Evolutionary conservation across 2,113 vertebrate genomes (phyloP).

Genomic region (Guaruba guarouba): DNA sequence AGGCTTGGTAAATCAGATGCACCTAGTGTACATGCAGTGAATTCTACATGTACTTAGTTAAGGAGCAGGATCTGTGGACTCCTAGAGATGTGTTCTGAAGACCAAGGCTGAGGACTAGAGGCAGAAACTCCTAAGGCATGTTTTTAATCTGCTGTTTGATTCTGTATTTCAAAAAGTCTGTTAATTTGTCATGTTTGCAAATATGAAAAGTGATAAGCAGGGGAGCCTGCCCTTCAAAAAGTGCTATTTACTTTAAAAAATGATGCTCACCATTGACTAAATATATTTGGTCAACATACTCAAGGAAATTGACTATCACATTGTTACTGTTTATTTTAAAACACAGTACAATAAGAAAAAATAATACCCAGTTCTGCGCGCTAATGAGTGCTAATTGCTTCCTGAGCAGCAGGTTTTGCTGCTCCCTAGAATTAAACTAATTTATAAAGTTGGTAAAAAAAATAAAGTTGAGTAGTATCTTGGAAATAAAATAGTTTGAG

Average conservation of each 20-base stretch:
- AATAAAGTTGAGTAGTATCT: background rate
- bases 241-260: background rate
- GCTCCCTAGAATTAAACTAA: background rate
- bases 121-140: background rate
- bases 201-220: background rate
- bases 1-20: background rate
- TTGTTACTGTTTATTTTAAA: background rate
- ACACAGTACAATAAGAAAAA: background rate
- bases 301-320: background rate
- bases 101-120: background rate
- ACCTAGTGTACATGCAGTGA: background rate
- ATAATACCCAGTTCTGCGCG: background rate
- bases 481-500: background rate
- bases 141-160: background rate
- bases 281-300: background rate
- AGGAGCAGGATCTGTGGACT: background rate
- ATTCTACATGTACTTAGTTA: background rate
- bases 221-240: background rate
- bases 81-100: background rate
- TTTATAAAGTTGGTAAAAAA: conserved; percentile 17
- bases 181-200: background rate
- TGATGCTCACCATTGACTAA: background rate
- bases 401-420: background rate
- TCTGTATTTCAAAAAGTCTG: background rate
- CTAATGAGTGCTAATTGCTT: conserved; percentile 11